Conservation (phyloP, 2,888 invertebrate genomes). For the Dusona sp. region DNA sequence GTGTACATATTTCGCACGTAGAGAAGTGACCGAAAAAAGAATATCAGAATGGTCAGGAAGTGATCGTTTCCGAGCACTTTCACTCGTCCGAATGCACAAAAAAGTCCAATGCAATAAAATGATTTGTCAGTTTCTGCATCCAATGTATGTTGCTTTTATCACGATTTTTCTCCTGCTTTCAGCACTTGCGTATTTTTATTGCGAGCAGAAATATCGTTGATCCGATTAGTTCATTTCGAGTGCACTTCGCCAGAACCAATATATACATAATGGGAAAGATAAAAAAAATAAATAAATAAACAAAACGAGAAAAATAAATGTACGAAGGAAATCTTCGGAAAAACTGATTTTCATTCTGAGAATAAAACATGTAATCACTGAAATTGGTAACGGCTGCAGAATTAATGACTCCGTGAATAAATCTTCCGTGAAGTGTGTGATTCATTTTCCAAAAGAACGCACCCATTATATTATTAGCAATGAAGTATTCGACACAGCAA, state of each 20-base stretch:
- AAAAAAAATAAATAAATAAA: not conserved
- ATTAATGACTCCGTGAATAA: slow-evolving; percentile 20
- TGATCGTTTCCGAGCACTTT: slow-evolving; percentile 13
- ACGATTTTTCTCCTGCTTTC: not conserved
- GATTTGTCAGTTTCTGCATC: not conserved
- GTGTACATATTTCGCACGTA: not conserved
- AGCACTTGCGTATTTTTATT: slow-evolving; percentile 27
- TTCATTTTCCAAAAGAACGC: slow-evolving; percentile 54
- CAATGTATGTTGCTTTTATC: not conserved
- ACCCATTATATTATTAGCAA: slow-evolving; percentile 35
- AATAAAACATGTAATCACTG: not conserved
- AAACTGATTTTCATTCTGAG: slow-evolving; percentile 22
- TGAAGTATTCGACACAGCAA: slow-evolving; percentile 30
- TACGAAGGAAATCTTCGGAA: not conserved
- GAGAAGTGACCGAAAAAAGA: not conserved
- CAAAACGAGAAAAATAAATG: not conserved
- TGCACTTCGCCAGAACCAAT: not conserved
- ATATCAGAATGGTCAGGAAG: slow-evolving; percentile 9
- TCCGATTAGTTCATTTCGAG: slow-evolving; percentile 12
- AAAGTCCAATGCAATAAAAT: not conserved
- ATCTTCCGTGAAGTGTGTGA: slow-evolving; percentile 15
- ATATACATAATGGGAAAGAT: not conserved
- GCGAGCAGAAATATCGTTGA: slow-evolving; percentile 3
- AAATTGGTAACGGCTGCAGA: slow-evolving; percentile 8
- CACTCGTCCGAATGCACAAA: slow-evolving; percentile 15